A percentile compares a stretch with the other conserved stretches of the same genome.
Conservation (phyloP, 2,113 vertebrate species). For the Hystrix brachyura region DNA sequence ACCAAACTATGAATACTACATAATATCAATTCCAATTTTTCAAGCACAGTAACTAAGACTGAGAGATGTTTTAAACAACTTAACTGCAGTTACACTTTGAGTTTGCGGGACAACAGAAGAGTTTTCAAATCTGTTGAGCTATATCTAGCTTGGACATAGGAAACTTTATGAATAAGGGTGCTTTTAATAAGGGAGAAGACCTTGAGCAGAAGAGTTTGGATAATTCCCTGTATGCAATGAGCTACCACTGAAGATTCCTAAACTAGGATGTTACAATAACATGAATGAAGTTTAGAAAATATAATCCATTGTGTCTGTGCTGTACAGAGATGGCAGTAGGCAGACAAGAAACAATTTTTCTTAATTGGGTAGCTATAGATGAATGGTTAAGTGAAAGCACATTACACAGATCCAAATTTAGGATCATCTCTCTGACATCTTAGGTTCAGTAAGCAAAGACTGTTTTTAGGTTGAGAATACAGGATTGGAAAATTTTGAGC, state of each 20-base stretch:
- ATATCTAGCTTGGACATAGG: not conserved
- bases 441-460: not conserved
- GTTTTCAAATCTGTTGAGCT: not conserved
- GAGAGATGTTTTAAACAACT: not conserved
- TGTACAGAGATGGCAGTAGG: not conserved
- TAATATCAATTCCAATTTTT: not conserved
- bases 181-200: not conserved
- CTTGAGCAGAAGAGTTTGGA: not conserved
- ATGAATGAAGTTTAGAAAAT: not conserved
- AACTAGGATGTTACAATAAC: not conserved
- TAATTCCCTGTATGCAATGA: not conserved
- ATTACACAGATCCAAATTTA: not conserved
- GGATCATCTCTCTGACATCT: not conserved
- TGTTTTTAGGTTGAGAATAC: not conserved
- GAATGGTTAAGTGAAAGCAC: not conserved
- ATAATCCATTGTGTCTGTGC: not conserved
- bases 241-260: not conserved
- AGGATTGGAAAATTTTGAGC: not conserved
- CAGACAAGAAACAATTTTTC: not conserved
- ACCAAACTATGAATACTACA: not conserved
- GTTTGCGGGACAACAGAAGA: not conserved
- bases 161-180: not conserved
- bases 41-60: not conserved
- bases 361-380: constrained; percentile 35
- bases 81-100: not conserved